Base-by-base conservation (phyloP, 2,888 invertebrate species). In the Synanthedon myopaeformis region DNA sequence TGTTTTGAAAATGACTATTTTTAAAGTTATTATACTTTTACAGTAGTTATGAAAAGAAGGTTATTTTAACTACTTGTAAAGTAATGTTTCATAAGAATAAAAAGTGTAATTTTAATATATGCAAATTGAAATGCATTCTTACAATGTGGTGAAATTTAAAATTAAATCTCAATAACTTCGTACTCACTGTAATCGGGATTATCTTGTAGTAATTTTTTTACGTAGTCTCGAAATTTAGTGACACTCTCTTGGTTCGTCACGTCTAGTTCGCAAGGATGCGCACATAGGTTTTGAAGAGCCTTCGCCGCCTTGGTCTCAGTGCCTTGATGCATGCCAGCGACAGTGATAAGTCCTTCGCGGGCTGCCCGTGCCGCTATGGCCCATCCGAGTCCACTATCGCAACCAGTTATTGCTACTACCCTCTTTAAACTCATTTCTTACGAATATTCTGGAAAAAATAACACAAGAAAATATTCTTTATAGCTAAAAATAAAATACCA, bases 371-470 rank as follows among this genome's bases (percentile, higher is more conserved):
- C 86, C 0, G 93, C 93, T 51, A 93, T 72, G 2, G 92, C 91
- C 79, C 90, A 94, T 54, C 96, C 96, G 13, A 96, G 87, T 3
- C 96, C 96, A 55, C 94, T 93, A 78, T 96, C 96, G 72, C 96
- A 96, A 49, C 96, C 96, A 6, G 94, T 94, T 61, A 96, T 91
- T 14, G 94, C 88, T 45, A 93, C 84, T 3, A 92, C 88, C 55
- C 23, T 13, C 19, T 49, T 49, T 23, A 49, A 23, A 49, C 17
- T 10, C 49, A 49, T 49, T 12, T 14, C 12, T 35, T 35, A 35
- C 10, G 3, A 8, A 8, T 2, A 10, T 35, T 10, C 35, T 35
- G 35, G 3, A 35, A 35, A 35, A 35, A 35, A 35, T 35, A 35
- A 35, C 3, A 35, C 8, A 10, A 35, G 10, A 35, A 35, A 35